A percentile compares a stretch with the other conserved stretches of the same genome.
Conservation (phyloP, 2,113 vertebrate species). For the Sinocyclocheilus anshuiensis region DNA sequence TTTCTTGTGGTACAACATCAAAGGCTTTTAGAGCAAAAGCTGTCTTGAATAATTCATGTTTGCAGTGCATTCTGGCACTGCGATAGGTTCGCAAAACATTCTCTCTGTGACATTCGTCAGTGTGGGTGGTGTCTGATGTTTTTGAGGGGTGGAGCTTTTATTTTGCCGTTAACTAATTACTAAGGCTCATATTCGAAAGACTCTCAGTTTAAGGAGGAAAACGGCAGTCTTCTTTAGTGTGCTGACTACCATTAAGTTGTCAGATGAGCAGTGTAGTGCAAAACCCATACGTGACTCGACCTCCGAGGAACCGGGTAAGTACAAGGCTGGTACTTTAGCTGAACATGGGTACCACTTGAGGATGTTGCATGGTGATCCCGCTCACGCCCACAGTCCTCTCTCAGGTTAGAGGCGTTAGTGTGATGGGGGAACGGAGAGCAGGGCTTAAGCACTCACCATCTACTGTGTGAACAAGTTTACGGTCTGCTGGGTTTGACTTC, state of each 20-base stretch:
- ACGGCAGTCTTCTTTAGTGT: conserved; percentile 29
- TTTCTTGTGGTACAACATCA: conserved; percentile 61
- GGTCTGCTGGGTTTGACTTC: not conserved
- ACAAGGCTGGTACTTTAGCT: not conserved
- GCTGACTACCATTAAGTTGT: conserved; percentile 22
- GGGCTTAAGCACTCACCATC: not conserved
- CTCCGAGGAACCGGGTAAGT: conserved; percentile 77
- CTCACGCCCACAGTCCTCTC: not conserved
- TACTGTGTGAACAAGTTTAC: not conserved
- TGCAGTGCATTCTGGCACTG: conserved; percentile 66
- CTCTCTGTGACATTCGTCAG: conserved; percentile 59
- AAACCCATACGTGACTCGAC: conserved; percentile 72
- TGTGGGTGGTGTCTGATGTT: conserved; percentile 51
- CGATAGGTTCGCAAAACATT: conserved; percentile 81
- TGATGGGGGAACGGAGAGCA: not conserved
- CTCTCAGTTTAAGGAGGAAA: conserved; percentile 61
- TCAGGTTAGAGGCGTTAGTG: not conserved
- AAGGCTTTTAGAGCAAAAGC: conserved; percentile 79
- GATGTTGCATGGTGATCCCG: conserved; percentile 56
- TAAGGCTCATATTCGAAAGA: conserved; percentile 56
- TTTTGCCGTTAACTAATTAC: conserved; percentile 63
- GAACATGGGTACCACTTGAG: not conserved
- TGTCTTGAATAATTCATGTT: conserved; percentile 88
- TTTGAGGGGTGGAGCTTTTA: conserved; percentile 56
- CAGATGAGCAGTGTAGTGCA: conserved; percentile 72